These are phyloP conservation scores for Rhabdophis nuchalis DNA, from an alignment of 2,797 vertebrate species.

Conservation along the genomic window DNA sequence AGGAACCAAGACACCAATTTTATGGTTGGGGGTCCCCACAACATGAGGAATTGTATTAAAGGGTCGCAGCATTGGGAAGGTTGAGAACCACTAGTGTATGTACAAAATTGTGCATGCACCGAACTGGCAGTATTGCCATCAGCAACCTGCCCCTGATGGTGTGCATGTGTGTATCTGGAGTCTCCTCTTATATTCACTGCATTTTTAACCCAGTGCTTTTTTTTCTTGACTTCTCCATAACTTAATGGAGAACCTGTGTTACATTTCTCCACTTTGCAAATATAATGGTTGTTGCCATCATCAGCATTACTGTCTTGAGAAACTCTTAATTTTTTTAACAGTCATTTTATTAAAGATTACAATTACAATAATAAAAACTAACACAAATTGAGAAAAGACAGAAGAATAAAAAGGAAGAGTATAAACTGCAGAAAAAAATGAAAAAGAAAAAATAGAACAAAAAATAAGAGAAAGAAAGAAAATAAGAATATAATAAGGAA, in stretches of 20 bases:
- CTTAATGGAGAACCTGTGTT: not conserved
- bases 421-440: not conserved
- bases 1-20: too few species aligned
- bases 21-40: too few species aligned
- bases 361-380: not conserved
- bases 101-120: too few species aligned
- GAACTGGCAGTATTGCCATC: too few species aligned
- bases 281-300: not conserved
- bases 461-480: not conserved
- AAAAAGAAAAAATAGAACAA: not conserved
- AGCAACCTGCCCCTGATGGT: not conserved
- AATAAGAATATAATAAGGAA: not conserved
- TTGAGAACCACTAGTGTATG: too few species aligned
- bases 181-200: not conserved
- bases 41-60: too few species aligned
- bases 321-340: not conserved
- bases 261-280: not conserved
- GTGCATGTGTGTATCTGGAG: not conserved
- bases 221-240: not conserved
- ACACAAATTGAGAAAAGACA: not conserved
- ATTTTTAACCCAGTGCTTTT: not conserved
- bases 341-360: not conserved
- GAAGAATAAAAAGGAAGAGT: not conserved
- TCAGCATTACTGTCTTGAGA: not conserved
- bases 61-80: too few species aligned